Conservation (phyloP, 1,140 invertebrate species). For the Hypothenemus hampei region DNA sequence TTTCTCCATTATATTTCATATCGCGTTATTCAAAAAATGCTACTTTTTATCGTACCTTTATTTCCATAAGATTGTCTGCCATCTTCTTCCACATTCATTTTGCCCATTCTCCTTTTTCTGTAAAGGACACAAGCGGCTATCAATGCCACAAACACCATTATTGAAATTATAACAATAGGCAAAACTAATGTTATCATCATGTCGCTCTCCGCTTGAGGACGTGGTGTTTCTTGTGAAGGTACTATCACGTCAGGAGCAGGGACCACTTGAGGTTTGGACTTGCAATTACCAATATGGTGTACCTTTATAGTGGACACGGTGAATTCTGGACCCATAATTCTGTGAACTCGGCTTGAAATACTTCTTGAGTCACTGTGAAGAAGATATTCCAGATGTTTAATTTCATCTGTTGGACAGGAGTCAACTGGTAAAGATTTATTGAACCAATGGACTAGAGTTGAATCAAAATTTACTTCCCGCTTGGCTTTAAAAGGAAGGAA, state of each 20-base stretch:
- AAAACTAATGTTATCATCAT: slow-evolving; percentile 88
- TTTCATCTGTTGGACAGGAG: slow-evolving; percentile 70
- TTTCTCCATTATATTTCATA: too few relatives aligned
- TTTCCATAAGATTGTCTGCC: slow-evolving; percentile 72
- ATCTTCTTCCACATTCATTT: slow-evolving; percentile 72
- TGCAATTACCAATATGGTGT: slow-evolving; percentile 60
- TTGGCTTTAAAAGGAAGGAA: slow-evolving; percentile 54
- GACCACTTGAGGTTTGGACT: slow-evolving; percentile 17
- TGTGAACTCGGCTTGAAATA: slow-evolving; percentile 50
- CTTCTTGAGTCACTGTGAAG: slow-evolving; percentile 48
- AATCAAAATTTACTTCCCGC: slow-evolving; percentile 42
- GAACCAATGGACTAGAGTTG: slow-evolving; percentile 71
- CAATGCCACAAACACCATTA: slow-evolving; percentile 81
- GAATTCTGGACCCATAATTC: slow-evolving; percentile 72
- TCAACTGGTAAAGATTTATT: slow-evolving; percentile 64
- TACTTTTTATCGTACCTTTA: slow-evolving; percentile 55
- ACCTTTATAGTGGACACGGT: slow-evolving; percentile 68
- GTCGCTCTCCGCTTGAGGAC: slow-evolving; percentile 55
- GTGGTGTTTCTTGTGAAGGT: slow-evolving; percentile 30
- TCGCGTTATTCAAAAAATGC: background rate
- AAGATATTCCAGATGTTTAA: slow-evolving; percentile 64
- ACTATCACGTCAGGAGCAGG: slow-evolving; percentile 25
- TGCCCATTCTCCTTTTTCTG: slow-evolving; percentile 74
- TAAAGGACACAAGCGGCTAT: slow-evolving; percentile 87
- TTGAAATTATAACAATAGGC: slow-evolving; percentile 82